Base-by-base conservation (phyloP, 2,888 invertebrate genomes). In the Torymus aiolomorphi region DNA sequence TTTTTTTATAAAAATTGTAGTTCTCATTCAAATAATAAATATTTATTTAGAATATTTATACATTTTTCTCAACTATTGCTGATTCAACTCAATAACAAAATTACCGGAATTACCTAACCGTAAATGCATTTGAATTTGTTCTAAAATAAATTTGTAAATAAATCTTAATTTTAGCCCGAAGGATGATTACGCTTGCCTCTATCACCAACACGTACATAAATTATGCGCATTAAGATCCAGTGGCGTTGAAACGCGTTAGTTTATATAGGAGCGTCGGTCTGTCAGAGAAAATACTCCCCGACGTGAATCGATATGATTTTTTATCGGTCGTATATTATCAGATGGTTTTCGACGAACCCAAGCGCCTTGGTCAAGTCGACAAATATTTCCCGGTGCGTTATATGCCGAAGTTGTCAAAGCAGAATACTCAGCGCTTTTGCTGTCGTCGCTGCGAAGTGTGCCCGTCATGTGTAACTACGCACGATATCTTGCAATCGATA, bases 311-410 rank as follows among this genome's bases (percentile, higher is more conserved):
- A 63, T 67, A 42, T 66, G 69, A 70, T 76, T 69, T 76, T 42
- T 76, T 76, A 76, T 76, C 76, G 76, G 69, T 76, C 76, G 76
- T n/a, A 20, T 52, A 69, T 76, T 76, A 76, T 76, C 76, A 18
- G 67, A 20, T 54, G 62, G 62, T 52, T 52, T 75, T 76, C 61
- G 49, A 56, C 42, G 42, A 59, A 42, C 49, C 59, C 66, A 66
- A 2, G 18, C 24, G 42, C 1, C 42, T 42, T 8, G 52, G 72
- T 20, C 72, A 62, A 14, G 18, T 52, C 20, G 54, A 63, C 63
- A 63, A 73, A 73, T 56, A 73, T 54, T 63, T 73, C 65, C 65
- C 59, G 57, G 56, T 57, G 69, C 69, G 42, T 42, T 42, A 42
- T 59, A 59, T 57, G 16, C 31, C 31, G 31, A 67, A 54, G 14